Evolutionary conservation across 2,113 vertebrate species (phyloP), one percentile per base, ranked within the genome.

Genomic region (Pluvialis apricaria): DNA sequence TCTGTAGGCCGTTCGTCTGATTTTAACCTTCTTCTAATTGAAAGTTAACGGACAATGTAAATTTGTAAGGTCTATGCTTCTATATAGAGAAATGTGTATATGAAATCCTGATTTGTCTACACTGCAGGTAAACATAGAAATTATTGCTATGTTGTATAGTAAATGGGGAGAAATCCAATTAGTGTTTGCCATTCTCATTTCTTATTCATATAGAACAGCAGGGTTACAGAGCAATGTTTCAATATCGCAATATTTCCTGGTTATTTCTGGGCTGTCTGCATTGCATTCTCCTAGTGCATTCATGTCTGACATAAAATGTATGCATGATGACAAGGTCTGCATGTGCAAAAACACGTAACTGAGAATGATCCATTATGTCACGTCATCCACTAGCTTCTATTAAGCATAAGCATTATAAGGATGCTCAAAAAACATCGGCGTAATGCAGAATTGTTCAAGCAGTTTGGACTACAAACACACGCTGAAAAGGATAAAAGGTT

Each of bases 251-350:
- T 98, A 98, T 96, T 97, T 98, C 97, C 98, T 98, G 98, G 98
- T 98, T 98, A 98, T 98, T 98, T 98, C 98, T 98, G 98, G 98
- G 98, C 98, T 98, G 98, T 98, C 98, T 98, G 98, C 97, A 97
- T 98, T 97, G 97, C 96, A 97, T 97, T 96, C 82, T 96, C 73
- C 61, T 96, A 92, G 90, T 82, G 88, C 97, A 97, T 98, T 98
- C 97, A 95, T 97, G 97, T 98, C 97, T 97, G 97, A 97, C 96
- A 96, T 97, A 96, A 96, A 97, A 96, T 91, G 96, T 98, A 65
- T 98, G 98, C 98, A 98, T 98, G 98, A 97, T 82, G 62, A 97
- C 62, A 82, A 97, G 92, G 93, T 97, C 96, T 98, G 98, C 98
- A 98, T 98, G 98, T 96, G 97, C 96, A 96, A 96, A 95, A 97